Evolutionary conservation across 1,140 invertebrate species (phyloP).

Genomic region (Drosophila ercepeae): DNA sequence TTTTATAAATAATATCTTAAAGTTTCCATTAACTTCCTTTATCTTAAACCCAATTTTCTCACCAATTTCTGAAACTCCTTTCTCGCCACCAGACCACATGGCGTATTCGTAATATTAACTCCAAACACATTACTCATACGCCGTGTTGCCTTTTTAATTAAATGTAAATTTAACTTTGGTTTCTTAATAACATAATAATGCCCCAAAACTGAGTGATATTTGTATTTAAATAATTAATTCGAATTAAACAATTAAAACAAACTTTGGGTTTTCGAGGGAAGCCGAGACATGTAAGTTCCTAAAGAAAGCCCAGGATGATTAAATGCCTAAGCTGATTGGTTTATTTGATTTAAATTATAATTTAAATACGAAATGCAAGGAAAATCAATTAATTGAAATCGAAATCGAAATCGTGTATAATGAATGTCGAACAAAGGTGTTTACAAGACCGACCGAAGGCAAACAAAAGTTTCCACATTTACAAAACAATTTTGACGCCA

Average conservation of each 20-base stretch:
- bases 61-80: too few species aligned
- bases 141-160: neutral
- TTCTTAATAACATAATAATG: constrained; percentile 1
- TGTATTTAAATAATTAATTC: neutral
- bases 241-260: neutral
- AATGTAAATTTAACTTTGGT: neutral
- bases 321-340: too few species aligned
- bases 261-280: too few species aligned
- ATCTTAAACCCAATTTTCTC: too few species aligned
- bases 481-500: constrained; percentile 41
- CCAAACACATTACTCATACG: constrained; percentile 4
- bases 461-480: constrained; percentile 39
- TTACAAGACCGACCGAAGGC: constrained; percentile 46
- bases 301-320: too few species aligned
- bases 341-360: too few species aligned
- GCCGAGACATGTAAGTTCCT: too few species aligned
- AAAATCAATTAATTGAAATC: constrained; percentile 50
- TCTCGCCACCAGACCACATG: neutral
- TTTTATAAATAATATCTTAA: too few species aligned
- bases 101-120: neutral
- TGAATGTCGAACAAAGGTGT: constrained; percentile 49
- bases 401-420: constrained; percentile 36
- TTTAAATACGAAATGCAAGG: neutral
- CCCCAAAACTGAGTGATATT: neutral
- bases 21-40: too few species aligned